Base-by-base conservation (phyloP, 2,888 invertebrate genomes). In the Helleia helle region DNA sequence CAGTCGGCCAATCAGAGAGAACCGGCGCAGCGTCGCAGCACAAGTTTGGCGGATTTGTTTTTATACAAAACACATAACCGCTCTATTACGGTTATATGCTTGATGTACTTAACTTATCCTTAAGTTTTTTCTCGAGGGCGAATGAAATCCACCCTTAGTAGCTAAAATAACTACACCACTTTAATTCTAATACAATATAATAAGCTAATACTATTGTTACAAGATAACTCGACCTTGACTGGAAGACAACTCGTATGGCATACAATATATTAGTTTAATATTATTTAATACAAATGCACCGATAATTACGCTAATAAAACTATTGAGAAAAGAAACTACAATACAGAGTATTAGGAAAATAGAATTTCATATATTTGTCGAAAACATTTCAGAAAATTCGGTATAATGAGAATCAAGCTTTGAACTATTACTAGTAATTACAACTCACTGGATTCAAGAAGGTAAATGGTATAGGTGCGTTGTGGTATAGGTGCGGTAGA, bases 201-300 rank as follows among this genome's bases (percentile, higher is more conserved):
- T 41, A 40, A 42, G 17, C 39, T 73, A 77, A 76, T 80, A 62
- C 81, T 84, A 83, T 80, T 79, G 79, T 75, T 71, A 72, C 77
- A 77, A 76, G 80, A 79, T 77, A 77, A 80, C 77, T 76, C n/a
- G n/a, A n/a, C n/a, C n/a, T 66, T 83, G 83, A 80, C 72, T 86
- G 85, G 85, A 86, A 86, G 85, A 86, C 85, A 85, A 85, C 79
- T 85, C 75, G 84, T 85, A 85, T 85, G 85, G 85, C 85, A 75
- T 83, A 83, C 66, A 74, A 81, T 83, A 80, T 69, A 72, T 22
- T 73, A 71, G 68, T 77, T 74, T 65, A 68, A 65, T 62, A 62
- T 71, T 65, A 46, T 59, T 68, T 65, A 76, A 74, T 79, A 75
- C 61, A 74, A 77, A 76, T 71, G 75, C 80, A 83, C 77, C 79